phyloP scores from a whole-genome alignment of 1,140 invertebrate genomes.

The Dendroctonus valens region DNA sequence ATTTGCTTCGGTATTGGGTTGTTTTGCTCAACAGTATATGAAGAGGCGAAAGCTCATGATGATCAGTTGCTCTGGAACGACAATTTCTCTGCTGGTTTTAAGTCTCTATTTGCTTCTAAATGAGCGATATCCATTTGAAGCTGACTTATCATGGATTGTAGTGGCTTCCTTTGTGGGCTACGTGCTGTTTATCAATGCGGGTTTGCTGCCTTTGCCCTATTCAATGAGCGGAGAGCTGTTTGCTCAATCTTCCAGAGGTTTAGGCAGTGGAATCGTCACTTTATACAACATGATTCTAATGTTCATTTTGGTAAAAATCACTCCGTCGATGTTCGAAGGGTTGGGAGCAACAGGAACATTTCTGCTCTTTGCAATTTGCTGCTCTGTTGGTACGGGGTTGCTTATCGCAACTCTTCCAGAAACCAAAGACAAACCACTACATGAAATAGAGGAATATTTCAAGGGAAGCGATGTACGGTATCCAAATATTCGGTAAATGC shows the following conservation, averaged over 20 bases:
- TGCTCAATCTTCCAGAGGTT: conserved; percentile 55
- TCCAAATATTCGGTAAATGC: too few species aligned
- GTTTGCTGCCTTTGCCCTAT: conserved; percentile 67
- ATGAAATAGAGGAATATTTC: conserved; percentile 69
- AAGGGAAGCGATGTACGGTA: not conserved
- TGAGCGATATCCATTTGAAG: conserved; percentile 21
- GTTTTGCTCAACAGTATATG: conserved; percentile 58
- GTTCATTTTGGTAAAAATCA: conserved; percentile 71
- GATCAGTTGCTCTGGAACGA: conserved; percentile 57
- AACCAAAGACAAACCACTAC: conserved; percentile 75
- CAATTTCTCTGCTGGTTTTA: conserved; percentile 53
- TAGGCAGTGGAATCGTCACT: conserved; percentile 63
- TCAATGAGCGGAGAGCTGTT: conserved; percentile 67
- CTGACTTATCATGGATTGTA: conserved; percentile 44
- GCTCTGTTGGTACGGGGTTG: conserved; percentile 62
- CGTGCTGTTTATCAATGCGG: conserved; percentile 58
- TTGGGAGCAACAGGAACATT: conserved; percentile 63
- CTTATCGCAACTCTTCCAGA: conserved; percentile 71
- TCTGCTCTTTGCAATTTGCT: conserved; percentile 64
- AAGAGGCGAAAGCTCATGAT: conserved; percentile 58
- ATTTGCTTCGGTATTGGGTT: conserved; percentile 57
- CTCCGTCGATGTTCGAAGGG: conserved; percentile 58
- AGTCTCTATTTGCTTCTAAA: conserved; percentile 45
- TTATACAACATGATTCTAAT: conserved; percentile 66
- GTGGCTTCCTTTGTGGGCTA: conserved; percentile 57